phyloP scores from a whole-genome alignment of 2,113 vertebrate species.

The Meriones unguiculatus region DNA sequence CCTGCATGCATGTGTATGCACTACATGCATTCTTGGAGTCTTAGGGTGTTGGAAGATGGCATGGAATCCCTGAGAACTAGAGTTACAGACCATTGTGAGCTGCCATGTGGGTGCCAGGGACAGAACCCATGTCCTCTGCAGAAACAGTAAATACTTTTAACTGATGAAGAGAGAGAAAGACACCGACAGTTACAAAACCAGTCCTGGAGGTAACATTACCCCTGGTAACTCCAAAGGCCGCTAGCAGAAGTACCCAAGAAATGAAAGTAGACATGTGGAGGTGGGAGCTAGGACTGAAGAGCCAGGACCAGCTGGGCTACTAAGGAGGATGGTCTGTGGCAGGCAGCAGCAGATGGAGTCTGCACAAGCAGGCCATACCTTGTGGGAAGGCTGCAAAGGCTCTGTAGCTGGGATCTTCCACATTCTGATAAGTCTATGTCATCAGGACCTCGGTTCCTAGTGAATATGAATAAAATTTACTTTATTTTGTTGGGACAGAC shows the following conservation, averaged over 20 bases:
- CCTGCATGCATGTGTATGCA: neutral
- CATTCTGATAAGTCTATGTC: fast-evolving
- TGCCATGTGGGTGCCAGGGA: neutral
- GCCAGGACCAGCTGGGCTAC: neutral
- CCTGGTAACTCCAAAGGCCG: neutral
- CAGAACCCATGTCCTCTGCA: too few relatives aligned
- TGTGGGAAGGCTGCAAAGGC: fast-evolving
- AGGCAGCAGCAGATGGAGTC: neutral
- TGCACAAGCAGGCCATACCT: fast-evolving
- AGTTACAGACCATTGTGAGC: neutral
- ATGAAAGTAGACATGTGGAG: fast-evolving
- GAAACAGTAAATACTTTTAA: neutral
- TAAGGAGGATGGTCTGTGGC: neutral
- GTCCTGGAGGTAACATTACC: too few relatives aligned
- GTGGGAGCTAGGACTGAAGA: neutral
- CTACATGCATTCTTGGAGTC: neutral
- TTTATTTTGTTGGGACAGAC: neutral
- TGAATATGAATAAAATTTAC: fast-evolving
- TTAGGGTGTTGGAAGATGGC: neutral
- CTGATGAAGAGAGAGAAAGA: neutral
- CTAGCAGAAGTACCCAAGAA: neutral
- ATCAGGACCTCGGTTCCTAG: fast-evolving
- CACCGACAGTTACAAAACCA: too few relatives aligned
- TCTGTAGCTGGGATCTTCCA: fast-evolving
- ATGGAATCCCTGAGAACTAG: neutral